Base-by-base conservation (phyloP, 2,113 vertebrate species). In the Heterocephalus glaber region DNA sequence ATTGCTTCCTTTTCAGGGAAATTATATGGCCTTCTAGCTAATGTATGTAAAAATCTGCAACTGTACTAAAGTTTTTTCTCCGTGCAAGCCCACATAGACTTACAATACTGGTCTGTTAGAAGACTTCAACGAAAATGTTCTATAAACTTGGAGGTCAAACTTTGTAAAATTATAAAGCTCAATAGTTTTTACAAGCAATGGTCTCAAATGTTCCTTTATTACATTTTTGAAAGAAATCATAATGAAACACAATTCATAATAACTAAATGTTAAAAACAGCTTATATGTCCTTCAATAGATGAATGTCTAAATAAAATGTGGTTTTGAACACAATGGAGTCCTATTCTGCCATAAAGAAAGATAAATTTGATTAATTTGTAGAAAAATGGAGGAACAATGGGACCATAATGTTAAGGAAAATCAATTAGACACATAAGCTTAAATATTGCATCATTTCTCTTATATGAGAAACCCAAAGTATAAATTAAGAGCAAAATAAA, bases 11-110 rank as follows among this genome's bases (percentile, higher is more conserved):
- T 87, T 95, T 86, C 24, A 82, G 79, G 80, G n/a, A 65, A 96
- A 97, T 90, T 58, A 80, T 84, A n/a, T 70, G 58, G 13, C 61
- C 28, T 74, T 91, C 89, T 87, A 90, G 54, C 76, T 96, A 96
- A 81, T 83, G 17, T 65, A 47, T 80, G 8, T 70, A 96, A 44
- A 89, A 96, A 52, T 92, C 26, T 86, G 60, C 47, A 91, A 68
- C 76, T 52, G 52, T 60, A 68, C 13, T 80, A 60, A 90, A 41
- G n/a, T 52, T 92, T 66, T 93, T 56, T 56, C 77, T 74, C n/a
- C 89, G 47, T 94, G 38, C 16, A 89, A 86, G 11, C 86, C 35
- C 77, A 9, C 86, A 96, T 66, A 93, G 66, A 47, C 56, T 72
- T 56, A 72, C 16, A 89, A 95, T 22, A 84, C 82, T 82, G 11